Base-by-base conservation (phyloP, 2,888 invertebrate species). In the Eudasyphora cyanicolor region DNA sequence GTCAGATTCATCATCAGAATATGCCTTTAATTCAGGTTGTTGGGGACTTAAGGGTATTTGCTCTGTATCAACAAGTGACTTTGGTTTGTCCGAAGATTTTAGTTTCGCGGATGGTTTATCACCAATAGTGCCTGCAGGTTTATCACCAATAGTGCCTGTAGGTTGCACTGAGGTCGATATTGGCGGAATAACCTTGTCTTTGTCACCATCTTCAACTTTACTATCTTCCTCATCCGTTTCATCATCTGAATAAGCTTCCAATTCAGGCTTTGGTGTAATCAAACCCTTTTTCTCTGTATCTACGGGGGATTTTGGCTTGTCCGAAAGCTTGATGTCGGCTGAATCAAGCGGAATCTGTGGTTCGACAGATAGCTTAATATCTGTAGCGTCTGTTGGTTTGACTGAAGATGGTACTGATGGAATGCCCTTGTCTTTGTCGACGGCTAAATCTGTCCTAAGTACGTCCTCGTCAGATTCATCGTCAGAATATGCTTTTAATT, bases 201-300 rank as follows among this genome's bases (percentile, higher is more conserved):
- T 38, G 2, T 3, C 38, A 12, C 8, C 38, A 38, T 8, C n/a
- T n/a, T 38, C 3, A 14, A 14, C 14, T 38, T 14, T 38, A 14
- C 3, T 6, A 38, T 45, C 74, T 32, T 29, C 10, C 1, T 73
- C 82, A 27, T 77, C 79, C 8, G 82, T 79, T 42, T 84, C 79
- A 38, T 76, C 76, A 27, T 82, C 82, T 35, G 79, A 75, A 64
- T 79, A 76, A 2, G 51, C 45, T 19, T 24, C 49, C 38, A 38
- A 1, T 3, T 6, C 5, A 8, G 12, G 12, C n/a, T n/a, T n/a
- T n/a, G n/a, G n/a, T n/a, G n/a, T n/a, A n/a, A n/a, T n/a, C n/a
- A n/a, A n/a, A n/a, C n/a, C n/a, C n/a, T n/a, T n/a, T 76, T 81
- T n/a, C 17, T 21, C 6, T 7, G 24, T 5, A 29, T 78, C 78